Evolutionary conservation across 92 coral and sea anemone genomes (phyloP).

Genomic region (Galaxea fascicularis): DNA sequence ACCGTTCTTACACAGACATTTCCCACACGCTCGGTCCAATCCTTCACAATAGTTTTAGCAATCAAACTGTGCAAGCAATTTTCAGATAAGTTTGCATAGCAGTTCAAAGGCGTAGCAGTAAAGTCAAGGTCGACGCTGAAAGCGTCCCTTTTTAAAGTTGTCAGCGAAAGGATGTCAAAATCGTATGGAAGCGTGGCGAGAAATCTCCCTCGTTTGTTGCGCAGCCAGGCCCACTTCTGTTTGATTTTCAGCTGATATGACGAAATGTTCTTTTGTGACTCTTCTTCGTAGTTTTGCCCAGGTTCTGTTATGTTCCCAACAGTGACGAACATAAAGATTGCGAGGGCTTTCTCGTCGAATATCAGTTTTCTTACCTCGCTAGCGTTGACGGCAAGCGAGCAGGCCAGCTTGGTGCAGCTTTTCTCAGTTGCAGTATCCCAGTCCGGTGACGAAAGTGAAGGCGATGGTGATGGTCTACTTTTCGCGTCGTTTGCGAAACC

Average conservation of each 20-base stretch:
- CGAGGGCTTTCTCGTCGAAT: conserved; percentile 65
- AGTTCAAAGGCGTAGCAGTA: conserved; percentile 65
- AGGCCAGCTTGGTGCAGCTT: background rate
- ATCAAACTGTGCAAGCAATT: conserved; percentile 33
- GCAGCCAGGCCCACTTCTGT: conserved; percentile 90
- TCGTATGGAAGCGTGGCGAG: conserved; percentile 96
- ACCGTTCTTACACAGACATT: conserved; percentile 59
- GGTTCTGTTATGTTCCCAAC: conserved; percentile 49
- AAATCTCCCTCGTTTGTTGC: conserved; percentile 82
- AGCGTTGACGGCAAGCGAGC: conserved; percentile 16
- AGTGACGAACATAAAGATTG: conserved; percentile 73
- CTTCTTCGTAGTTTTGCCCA: background rate
- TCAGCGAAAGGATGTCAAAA: conserved; percentile 94
- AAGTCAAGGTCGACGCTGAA: conserved; percentile 53
- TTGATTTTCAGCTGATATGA: conserved; percentile 34
- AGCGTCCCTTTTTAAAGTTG: conserved; percentile 80
- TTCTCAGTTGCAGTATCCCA: conserved; percentile 1
- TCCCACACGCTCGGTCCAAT: conserved; percentile 22
- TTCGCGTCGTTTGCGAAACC: background rate
- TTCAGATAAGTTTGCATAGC: conserved; percentile 55
- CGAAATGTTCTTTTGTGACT: background rate
- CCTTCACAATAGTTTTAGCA: conserved; percentile 21
- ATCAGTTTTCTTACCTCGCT: conserved; percentile 38
- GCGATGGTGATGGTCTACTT: background rate
- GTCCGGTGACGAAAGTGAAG: background rate